Evolutionary conservation across 2,113 vertebrate genomes (phyloP).

Genomic region (Oryzias curvinotus): DNA sequence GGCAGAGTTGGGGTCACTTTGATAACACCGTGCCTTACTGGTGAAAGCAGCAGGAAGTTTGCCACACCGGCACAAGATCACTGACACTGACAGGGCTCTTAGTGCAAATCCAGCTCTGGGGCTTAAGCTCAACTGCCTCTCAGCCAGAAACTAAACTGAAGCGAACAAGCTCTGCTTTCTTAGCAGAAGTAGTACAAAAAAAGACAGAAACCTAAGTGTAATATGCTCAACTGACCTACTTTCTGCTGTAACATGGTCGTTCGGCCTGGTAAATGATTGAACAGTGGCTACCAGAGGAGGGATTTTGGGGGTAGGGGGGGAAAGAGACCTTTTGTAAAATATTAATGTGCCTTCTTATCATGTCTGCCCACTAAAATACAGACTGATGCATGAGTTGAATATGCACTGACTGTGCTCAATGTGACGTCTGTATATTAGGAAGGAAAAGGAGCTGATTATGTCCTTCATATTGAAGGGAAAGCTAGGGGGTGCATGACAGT

Average conservation of each 20-base stretch:
- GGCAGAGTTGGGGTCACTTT: slow-evolving; percentile 85
- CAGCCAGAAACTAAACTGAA: slow-evolving; percentile 9
- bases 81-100: slow-evolving; percentile 16
- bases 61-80: slow-evolving; percentile 1
- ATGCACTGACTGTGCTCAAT: slow-evolving; percentile 49
- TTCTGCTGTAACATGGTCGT: slow-evolving; percentile 8
- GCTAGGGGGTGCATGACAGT: slow-evolving; percentile 13
- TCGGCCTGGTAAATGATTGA: slow-evolving; percentile 6
- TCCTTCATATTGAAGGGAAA: slow-evolving; percentile 79
- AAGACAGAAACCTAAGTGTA: slow-evolving; percentile 15
- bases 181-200: slow-evolving; percentile 12
- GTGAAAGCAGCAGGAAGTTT: slow-evolving; percentile 66
- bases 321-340: slow-evolving; percentile 22
- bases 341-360: slow-evolving; percentile 50
- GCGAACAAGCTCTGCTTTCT: slow-evolving; percentile 6
- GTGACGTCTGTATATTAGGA: slow-evolving; percentile 28
- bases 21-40: slow-evolving; percentile 83
- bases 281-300: background rate
- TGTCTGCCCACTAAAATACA: slow-evolving; percentile 37
- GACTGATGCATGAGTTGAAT: slow-evolving; percentile 1
- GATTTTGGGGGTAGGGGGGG: background rate
- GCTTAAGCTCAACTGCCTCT: slow-evolving; percentile 1
- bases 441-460: slow-evolving; percentile 14
- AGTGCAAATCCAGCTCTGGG: background rate
- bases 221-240: slow-evolving; percentile 33